Evolutionary conservation across 2,797 vertebrate genomes (phyloP), one percentile per base, ranked within the genome.

Genomic region (Poliocrania exsul): DNA sequence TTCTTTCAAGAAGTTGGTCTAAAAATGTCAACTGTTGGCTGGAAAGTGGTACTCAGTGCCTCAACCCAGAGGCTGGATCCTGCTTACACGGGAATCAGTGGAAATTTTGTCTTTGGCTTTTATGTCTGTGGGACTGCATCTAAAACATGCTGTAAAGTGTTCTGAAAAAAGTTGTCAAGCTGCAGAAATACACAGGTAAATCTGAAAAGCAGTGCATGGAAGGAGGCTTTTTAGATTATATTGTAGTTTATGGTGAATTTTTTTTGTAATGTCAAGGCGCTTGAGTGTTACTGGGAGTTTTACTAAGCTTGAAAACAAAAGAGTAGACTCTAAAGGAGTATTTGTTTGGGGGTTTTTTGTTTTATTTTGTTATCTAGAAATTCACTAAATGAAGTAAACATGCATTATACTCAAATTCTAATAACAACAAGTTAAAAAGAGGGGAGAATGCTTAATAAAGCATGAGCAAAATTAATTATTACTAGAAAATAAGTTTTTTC

Each of bases 401-500:
- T 51, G 29, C 15, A 2, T 53, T 57, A 56, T 20, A 49, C 44
- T 20, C 20, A 91, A 92, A 86, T 89, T 96, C 53, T 89, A 65
- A 83, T 62, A 54, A 74, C 25, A 79, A 31, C 18, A 88, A 49
- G 40, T 86, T 92, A 70, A 84, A 96, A 94, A 64, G 24, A 80
- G 51, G 69, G 1, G 5, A 89, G 53, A 85, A 57, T 61, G 44
- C 26, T 37, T 67, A 92, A 26, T 93, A 81, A 92, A 96, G 93
- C 90, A 67, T 20, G 62, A 73, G 78, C 16, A 53, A 97, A 97
- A 94, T 84, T 81, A 93, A 88, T 94, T 94, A 81, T 84, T 80
- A 42, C 75, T 95, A 87, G 88, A 86, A 93, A 96, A 95, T 96
- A 86, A 88, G 92, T 96, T 92, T 95, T 94, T 92, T 94, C 91